Evolutionary conservation across 2,113 vertebrate genomes (phyloP), one percentile per base, ranked within the genome.

Genomic region (Pseudorectes ferrugineus): DNA sequence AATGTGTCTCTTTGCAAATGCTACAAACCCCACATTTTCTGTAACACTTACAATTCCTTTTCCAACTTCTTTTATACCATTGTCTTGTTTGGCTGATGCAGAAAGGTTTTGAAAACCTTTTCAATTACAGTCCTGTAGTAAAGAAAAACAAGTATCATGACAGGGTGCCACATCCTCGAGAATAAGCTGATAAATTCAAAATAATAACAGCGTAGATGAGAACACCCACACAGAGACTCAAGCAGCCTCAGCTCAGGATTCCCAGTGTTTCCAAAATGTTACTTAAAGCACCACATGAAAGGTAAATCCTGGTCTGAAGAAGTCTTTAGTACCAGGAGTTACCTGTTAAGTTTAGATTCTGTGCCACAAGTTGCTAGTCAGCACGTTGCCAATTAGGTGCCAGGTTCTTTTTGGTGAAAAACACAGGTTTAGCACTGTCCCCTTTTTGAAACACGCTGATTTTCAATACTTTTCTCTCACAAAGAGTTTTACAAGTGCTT

Each of bases 21-120:
- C 85, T 84, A 95, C 40, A 82, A 62, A 66, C 2, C 43, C 66
- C 80, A 46, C 5, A 6, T 86, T 89, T 90, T 52, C 82, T 78
- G 55, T 82, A 96, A 94, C 93, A 96, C 96, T 97, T 97, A 96
- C 96, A 79, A 93, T 96, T 97, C 79, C 82, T 97, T 89, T 93
- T 88, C 75, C 91, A 93, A 83, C 95, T 97, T 97, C 93, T 93
- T 94, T 92, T 84, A 92, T 93, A 97, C 85, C 88, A 91, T 51
- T 95, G 87, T 93, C 80, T 92, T 61, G 89, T 89, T 78, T 83
- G 88, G 88, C 59, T 92, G 88, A 88, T 13, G 91, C 42, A 63
- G 91, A 95, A 95, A 94, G 85, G 94, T 90, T 96, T 58, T 86
- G 55, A 83, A 93, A 97, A 95, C 84, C 78, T 84, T 93, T 95